Evolutionary conservation across 1,140 invertebrate species (phyloP).

Genomic region (Nomia melanderi): DNA sequence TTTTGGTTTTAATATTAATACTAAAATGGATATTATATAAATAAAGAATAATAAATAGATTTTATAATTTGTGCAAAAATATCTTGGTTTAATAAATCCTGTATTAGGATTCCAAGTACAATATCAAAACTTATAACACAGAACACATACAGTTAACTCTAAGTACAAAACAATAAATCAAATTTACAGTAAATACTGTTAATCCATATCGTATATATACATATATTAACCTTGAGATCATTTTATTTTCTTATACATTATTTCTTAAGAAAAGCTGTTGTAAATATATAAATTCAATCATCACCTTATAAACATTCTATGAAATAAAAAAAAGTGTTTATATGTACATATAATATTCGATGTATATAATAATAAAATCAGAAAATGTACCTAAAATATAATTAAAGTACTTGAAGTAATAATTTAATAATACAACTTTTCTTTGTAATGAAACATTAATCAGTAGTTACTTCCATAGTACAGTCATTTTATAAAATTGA

Average conservation of each 20-base stretch:
- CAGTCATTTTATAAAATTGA: background rate
- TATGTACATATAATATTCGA: too few species aligned
- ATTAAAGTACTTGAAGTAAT: background rate
- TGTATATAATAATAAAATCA: background rate
- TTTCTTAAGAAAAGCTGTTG: background rate
- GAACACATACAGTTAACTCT: background rate
- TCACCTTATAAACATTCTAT: background rate
- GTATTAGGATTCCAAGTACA: background rate
- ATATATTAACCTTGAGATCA: conserved; percentile 8
- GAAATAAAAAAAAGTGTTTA: too few species aligned
- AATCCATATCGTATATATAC: background rate
- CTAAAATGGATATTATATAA: background rate
- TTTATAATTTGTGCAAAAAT: background rate
- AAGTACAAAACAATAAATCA: conserved; percentile 3
- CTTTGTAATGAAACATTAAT: background rate
- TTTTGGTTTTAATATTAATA: background rate
- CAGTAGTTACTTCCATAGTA: background rate
- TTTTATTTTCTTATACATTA: background rate
- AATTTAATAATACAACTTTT: background rate
- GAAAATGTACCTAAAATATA: background rate
- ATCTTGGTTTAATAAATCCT: background rate
- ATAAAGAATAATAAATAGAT: background rate
- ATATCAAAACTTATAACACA: background rate
- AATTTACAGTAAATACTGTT: conserved; percentile 14
- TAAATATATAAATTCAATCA: conserved; percentile 1